A percentile compares a stretch with the other conserved stretches of the same genome.
Evolutionary conservation across 1,140 invertebrate species (phyloP).

Genomic region (Ostrea denselamellosa): DNA sequence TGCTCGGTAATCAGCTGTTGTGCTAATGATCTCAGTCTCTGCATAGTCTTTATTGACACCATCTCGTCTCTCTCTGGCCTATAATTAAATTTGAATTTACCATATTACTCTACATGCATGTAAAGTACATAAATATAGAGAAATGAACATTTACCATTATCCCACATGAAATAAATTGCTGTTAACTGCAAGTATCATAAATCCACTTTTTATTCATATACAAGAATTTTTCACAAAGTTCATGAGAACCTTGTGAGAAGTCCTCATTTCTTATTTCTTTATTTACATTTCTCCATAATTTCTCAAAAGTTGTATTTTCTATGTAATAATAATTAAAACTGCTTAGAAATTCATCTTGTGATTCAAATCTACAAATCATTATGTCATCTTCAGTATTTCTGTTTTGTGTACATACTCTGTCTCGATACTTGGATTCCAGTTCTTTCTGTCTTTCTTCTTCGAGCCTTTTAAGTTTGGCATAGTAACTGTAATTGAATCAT

Average conservation of each 20-base stretch:
- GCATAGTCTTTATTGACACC: conserved; percentile 89
- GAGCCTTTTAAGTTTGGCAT: conserved; percentile 95
- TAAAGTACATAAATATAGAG: too few species aligned
- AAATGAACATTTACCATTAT: too few species aligned
- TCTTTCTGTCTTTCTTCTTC: conserved; percentile 97
- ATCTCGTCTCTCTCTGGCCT: conserved; percentile 94
- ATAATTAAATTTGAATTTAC: conserved; percentile 13
- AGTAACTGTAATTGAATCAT: conserved; percentile 83
- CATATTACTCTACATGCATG: neutral
- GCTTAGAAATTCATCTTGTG: neutral
- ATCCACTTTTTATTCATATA: too few species aligned
- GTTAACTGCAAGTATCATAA: too few species aligned
- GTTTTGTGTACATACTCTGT: conserved; percentile 75
- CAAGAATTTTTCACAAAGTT: too few species aligned
- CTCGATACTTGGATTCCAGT: conserved; percentile 95
- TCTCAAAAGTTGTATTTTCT: neutral
- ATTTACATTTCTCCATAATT: neutral
- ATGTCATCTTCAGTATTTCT: neutral
- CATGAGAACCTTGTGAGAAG: too few species aligned
- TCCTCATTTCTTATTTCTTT: too few species aligned
- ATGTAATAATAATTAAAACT: neutral
- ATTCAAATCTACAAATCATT: neutral
- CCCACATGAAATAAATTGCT: too few species aligned
- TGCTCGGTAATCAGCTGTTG: conserved; percentile 93
- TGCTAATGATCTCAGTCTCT: conserved; percentile 90